Evolutionary conservation across 2,113 vertebrate species (phyloP).

Genomic region (Alexandromys fortis): DNA sequence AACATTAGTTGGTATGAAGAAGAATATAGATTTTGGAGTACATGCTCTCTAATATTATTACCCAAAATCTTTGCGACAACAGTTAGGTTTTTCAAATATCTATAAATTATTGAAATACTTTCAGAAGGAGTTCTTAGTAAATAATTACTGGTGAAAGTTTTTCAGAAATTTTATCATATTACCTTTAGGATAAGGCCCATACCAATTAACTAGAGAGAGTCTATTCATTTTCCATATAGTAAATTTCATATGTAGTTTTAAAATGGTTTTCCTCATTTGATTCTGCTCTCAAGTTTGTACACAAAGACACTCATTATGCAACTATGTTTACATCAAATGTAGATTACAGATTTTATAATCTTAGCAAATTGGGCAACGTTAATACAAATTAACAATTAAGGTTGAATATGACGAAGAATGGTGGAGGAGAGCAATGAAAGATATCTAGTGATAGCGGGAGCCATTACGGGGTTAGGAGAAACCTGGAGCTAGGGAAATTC

Average conservation of each 20-base stretch:
- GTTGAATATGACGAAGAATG: no score
- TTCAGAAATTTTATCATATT: background rate
- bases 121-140: background rate
- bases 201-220: background rate
- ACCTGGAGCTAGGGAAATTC: no score
- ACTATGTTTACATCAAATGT: background rate
- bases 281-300: background rate
- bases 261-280: background rate
- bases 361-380: background rate
- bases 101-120: constrained; percentile 15
- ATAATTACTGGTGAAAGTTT: background rate
- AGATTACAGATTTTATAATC: background rate
- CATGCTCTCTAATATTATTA: constrained; percentile 6
- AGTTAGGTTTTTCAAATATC: constrained; percentile 24
- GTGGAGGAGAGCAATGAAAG: no score
- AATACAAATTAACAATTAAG: no score
- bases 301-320: background rate
- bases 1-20: background rate
- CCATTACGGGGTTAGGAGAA: no score
- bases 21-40: background rate
- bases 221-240: background rate
- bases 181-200: background rate
- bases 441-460: no score
- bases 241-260: background rate
- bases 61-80: background rate